Evolutionary conservation across 2,797 vertebrate species (phyloP), one percentile per base, ranked within the genome.

Genomic region (Tolypeutes matacus): DNA sequence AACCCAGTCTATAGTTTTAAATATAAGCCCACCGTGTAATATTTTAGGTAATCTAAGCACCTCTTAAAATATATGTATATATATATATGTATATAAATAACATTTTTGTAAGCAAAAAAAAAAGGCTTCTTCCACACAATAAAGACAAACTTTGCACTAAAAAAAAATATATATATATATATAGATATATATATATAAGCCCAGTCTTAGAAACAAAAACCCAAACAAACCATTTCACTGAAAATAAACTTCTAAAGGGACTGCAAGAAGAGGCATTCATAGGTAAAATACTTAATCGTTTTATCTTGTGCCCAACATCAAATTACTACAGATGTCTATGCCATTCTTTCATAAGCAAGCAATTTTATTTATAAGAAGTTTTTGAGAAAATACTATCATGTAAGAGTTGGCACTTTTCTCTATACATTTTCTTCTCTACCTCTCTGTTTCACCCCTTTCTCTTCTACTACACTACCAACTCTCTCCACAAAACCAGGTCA

Each of bases 181-280:
- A n/a, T n/a, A n/a, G n/a, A n/a, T n/a, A n/a, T n/a, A n/a, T n/a
- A n/a, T n/a, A 85, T 58, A 91, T 76, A 60, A 82, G 2, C 23
- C 34, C 77, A 81, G 88, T 46, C 29, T 73, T 88, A 93, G 65
- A 67, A 95, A 85, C 5, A 89, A 87, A 15, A 73, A 83, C 1
- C 17, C 12, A 94, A 88, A 93, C 13, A 69, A 60, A 46, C 39
- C 36, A 75, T 84, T 75, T 73, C 36, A 77, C 21, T 69, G n/a
- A 92, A 94, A 93, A 86, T 42, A 2, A 78, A 90, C 15, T 96
- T 96, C 81, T 36, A 67, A 83, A 69, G 34, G 36, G 12, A 64
- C 49, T 84, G 12, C 21, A 65, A 70, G 36, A 85, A 86, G 58
- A 94, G n/a, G 23, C 7, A 84, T 18, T 62, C 85, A 7, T 23